Evolutionary conservation across 1,140 invertebrate species (phyloP), one percentile per base, ranked within the genome.

Genomic region (Ceratina japonica): DNA sequence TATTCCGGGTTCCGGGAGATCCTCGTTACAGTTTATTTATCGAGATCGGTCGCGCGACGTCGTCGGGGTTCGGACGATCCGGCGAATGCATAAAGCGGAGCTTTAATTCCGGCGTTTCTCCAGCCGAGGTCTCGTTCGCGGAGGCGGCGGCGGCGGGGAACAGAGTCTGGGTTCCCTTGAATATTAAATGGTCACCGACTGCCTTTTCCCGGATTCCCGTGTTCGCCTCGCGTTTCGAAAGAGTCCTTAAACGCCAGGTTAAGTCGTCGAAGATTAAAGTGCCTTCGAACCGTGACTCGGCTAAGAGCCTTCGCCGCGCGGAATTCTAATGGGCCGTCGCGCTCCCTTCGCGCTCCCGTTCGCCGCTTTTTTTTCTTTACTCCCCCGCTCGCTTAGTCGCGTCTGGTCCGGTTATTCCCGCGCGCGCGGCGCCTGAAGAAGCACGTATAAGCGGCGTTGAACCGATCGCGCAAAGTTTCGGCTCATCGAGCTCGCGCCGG

Each of bases 191-290:
- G 72, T 31, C 61, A 52, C 27, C 54, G 54, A 16, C n/a, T 64
- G 44, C 70, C 51, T 56, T 68, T 71, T 31, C 37, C 31, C 44
- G 44, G 56, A 22, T 61, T 52, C 15, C 3, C 52, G 27, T 27
- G 51, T 24, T 16, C 56, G 52, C 12, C 52, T 54, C 75, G 49
- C 78, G 49, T 16, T 44, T 56, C 75, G 61, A 76, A 66, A 70
- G 69, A 75, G 75, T 82, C 62, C 71, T 81, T 83, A 82, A 85
- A 82, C 78, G 83, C 75, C 68, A 84, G 84, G 81, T 89, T 83
- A 87, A 89, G 87, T 87, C 84, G 85, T 86, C 84, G 81, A 86
- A 90, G 87, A 91, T 90, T 90, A 89, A 89, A 90, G 87, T 87
- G 81, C 79, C 83, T 84, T 83, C 77, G 83, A 86, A 71, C 61